phyloP scores from a whole-genome alignment of 2,888 invertebrate species.

The Eristalinus aeneus region DNA sequence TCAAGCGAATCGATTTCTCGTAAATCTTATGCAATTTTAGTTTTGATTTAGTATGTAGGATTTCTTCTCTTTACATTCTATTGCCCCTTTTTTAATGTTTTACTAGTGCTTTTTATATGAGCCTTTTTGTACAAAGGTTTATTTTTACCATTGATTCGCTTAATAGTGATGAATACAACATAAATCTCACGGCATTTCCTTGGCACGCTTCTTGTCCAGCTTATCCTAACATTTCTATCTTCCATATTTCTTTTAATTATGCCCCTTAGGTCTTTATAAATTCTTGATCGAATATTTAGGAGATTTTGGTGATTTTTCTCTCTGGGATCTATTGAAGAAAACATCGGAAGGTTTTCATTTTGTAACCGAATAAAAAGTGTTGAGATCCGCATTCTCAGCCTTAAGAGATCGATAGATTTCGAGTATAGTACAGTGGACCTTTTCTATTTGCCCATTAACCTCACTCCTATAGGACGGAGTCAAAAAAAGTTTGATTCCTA shows the following conservation, averaged over 20 bases:
- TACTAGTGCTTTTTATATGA: not conserved
- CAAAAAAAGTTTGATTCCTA: constrained; percentile 9
- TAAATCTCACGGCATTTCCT: not conserved
- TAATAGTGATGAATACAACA: not conserved
- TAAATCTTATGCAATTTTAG: too few relatives aligned
- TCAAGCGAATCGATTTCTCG: too few relatives aligned
- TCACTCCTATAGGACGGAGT: too few relatives aligned
- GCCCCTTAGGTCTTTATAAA: not conserved
- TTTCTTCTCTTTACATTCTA: too few relatives aligned
- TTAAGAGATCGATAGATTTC: too few relatives aligned
- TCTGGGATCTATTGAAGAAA: not conserved
- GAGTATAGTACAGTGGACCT: too few relatives aligned
- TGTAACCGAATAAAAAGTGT: not conserved
- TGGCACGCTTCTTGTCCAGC: not conserved
- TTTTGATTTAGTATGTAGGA: too few relatives aligned
- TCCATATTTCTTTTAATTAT: not conserved
- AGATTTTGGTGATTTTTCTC: not conserved
- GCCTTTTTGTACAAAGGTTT: not conserved
- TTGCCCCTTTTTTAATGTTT: too few relatives aligned
- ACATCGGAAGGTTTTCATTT: not conserved
- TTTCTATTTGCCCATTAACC: too few relatives aligned
- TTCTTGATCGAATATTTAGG: not conserved
- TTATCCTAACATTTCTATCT: not conserved
- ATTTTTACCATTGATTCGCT: not conserved
- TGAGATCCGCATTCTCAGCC: too few relatives aligned